Conservation (phyloP, 2,113 vertebrate species). For the Thermophis baileyi region DNA sequence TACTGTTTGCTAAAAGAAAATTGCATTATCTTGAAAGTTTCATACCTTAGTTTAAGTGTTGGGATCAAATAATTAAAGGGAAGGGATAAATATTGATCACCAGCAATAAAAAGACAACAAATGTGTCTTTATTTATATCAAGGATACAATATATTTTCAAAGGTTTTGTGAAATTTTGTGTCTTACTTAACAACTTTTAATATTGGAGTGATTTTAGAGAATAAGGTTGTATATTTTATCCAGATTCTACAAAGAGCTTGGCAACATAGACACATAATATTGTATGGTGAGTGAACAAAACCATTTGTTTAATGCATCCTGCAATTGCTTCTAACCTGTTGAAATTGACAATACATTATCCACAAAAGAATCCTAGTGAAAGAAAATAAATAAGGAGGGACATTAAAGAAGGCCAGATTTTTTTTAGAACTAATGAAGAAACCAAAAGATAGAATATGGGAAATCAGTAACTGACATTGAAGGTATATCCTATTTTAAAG, state of each 20-base stretch:
- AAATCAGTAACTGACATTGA: constrained; percentile 2
- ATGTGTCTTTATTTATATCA: background rate
- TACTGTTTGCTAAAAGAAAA: background rate
- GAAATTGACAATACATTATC: constrained; percentile 36
- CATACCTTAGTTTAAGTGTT: background rate
- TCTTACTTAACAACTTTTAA: background rate
- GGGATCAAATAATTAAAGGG: background rate
- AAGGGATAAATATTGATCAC: background rate
- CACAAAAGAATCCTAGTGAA: constrained; percentile 37
- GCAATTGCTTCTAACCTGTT: constrained; percentile 21
- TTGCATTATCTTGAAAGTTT: background rate
- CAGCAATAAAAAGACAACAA: background rate
- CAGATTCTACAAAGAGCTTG: background rate
- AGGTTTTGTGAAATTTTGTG: background rate
- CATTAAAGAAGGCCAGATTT: background rate
- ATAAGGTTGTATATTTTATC: constrained; percentile 5
- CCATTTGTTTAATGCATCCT: constrained; percentile 37
- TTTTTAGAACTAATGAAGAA: constrained; percentile 5
- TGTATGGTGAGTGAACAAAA: constrained; percentile 34
- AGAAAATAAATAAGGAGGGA: constrained; percentile 19
- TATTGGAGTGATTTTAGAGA: background rate
- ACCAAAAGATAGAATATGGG: background rate
- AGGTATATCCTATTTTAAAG: background rate
- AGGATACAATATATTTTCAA: background rate
- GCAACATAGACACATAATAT: background rate